Evolutionary conservation across 2,113 vertebrate species (phyloP), one percentile per base, ranked within the genome.

Genomic region (Nothoprocta perdicaria): DNA sequence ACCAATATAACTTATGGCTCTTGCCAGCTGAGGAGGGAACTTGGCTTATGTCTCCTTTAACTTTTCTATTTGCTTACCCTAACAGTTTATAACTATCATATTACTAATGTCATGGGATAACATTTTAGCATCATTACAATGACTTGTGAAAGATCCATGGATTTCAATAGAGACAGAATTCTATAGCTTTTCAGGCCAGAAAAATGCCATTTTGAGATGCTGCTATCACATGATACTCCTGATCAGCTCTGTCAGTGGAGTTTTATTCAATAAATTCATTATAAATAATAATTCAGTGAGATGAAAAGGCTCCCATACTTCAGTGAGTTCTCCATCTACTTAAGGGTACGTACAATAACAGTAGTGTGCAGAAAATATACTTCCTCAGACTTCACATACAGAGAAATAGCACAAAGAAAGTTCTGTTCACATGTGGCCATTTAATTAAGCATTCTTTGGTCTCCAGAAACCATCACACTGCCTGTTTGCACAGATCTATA

Each of bases 21-120:
- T 91, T 92, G 17, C 29, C 68, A 95, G 72, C n/a, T 79, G 85
- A 92, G 67, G 46, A 71, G 61, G 87, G 38, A 80, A 86, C 77
- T 93, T 84, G 65, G 86, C 26, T 68, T 38, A 77, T 0, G 7
- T 15, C 14, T 87, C 79, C 52, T 85, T 90, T 78, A 80, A 75
- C 66, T 88, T 33, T 85, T 38, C 65, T 78, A 40, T 93, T 85
- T 87, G 75, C 87, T 80, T 77, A 71, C 9, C 13, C 15, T 57
- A 80, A 72, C 23, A 72, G 31, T 80, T 93, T 71, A 50, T 71
- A 91, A 73, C 52, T 57, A 27, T 26, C 71, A 53, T 46, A 85
- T 74, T 83, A 87, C 52, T 88, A 4, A 83, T 85, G 33, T 85
- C 76, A 80, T 23, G 43, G n/a, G 88, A 87, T 74, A 57, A 80